phyloP scores from a whole-genome alignment of 2,888 invertebrate genomes.

The Mythimna lalbum region DNA sequence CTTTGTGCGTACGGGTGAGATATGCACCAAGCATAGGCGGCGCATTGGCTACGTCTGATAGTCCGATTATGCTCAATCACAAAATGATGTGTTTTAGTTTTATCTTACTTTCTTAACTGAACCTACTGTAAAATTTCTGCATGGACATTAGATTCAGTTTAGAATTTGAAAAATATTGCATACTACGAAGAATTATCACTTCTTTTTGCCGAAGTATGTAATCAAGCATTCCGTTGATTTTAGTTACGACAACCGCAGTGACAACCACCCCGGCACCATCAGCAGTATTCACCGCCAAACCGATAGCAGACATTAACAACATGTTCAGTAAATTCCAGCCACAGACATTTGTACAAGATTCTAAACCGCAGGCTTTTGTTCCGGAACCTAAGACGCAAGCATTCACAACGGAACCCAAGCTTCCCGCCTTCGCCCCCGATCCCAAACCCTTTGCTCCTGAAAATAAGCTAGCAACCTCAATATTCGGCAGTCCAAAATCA shows the following conservation, averaged over 20 bases:
- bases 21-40: too few relatives aligned
- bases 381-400: conserved; percentile 46
- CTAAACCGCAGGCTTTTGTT: conserved; percentile 58
- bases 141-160: not conserved
- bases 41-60: too few relatives aligned
- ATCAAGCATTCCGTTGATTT: conserved; percentile 37
- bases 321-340: conserved; percentile 78
- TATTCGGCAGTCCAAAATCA: conserved; percentile 68
- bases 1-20: too few relatives aligned
- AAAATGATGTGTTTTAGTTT: not conserved
- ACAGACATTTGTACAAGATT: conserved; percentile 66
- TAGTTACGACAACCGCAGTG: conserved; percentile 61
- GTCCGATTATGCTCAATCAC: not conserved
- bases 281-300: conserved; percentile 78
- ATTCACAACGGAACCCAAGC: conserved; percentile 33
- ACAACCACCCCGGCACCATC: conserved; percentile 67
- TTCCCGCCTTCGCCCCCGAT: conserved; percentile 31
- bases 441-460: conserved; percentile 50
- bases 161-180: not conserved
- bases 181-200: not conserved
- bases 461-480: conserved; percentile 47
- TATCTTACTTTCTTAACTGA: not conserved
- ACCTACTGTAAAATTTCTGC: not conserved
- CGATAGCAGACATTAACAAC: conserved; percentile 75
- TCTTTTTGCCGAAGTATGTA: conserved; percentile 8